Evolutionary conservation across 2,888 invertebrate species (phyloP).

Genomic region (Xylota sylvarum): DNA sequence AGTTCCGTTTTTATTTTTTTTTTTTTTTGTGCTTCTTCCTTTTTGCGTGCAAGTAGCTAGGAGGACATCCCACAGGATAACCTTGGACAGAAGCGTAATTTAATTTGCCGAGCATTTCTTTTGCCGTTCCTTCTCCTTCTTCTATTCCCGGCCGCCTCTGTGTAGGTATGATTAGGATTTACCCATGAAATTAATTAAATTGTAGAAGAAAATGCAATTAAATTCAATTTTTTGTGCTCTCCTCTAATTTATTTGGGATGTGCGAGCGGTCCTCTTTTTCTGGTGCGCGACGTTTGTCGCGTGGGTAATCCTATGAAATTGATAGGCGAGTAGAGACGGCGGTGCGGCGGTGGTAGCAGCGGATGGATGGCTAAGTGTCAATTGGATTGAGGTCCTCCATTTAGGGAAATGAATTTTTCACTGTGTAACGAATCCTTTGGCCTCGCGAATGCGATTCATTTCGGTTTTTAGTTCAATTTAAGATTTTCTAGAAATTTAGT

Average conservation of each 20-base stretch:
- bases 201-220: conserved; percentile 72
- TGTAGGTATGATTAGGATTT: conserved; percentile 58
- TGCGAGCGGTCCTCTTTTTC: conserved; percentile 21
- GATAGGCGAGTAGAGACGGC: conserved; percentile 54
- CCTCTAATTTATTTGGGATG: conserved; percentile 64
- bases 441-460: conserved; percentile 10
- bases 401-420: conserved; percentile 55
- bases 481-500: conserved; percentile 44
- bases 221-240: conserved; percentile 68
- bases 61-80: conserved; percentile 57
- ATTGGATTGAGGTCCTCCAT: conserved; percentile 71
- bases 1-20: conserved; percentile 61
- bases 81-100: conserved; percentile 70
- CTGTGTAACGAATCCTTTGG: conserved; percentile 51
- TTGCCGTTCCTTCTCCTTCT: conserved; percentile 31
- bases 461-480: conserved; percentile 39
- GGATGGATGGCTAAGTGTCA: conserved; percentile 66
- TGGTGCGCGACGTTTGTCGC: conserved; percentile 23
- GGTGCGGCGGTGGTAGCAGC: conserved; percentile 11
- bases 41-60: conserved; percentile 47
- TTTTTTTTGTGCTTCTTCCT: too few species aligned
- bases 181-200: conserved; percentile 75
- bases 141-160: not conserved
- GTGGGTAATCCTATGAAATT: conserved; percentile 67
- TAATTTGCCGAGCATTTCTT: conserved; percentile 68